Evolutionary conservation across 92 coral and sea anemone species (phyloP), one percentile per base, ranked within the genome.

Genomic region (Phenganax stokvisi): DNA sequence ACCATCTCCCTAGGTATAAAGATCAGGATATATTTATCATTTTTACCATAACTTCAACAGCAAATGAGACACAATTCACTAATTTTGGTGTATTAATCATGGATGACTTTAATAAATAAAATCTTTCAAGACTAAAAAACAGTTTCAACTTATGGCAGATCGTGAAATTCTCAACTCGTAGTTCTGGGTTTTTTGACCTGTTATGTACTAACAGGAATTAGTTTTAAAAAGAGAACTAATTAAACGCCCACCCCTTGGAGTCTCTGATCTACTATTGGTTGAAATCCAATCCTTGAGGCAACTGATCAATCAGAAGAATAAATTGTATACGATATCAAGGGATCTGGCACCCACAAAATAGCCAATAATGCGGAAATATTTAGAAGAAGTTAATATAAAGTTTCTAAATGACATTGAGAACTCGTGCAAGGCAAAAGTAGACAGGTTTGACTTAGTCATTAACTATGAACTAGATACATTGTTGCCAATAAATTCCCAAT

Each of bases 341-440:
- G 83, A 83, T 62, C 28, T 75, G 83, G 52, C 72, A 47, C 83
- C 86, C 54, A 44, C 62, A 20, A 83, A 74, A n/a, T 59, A 83
- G 2, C 68, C 61, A 20, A 61, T 80, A 76, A 83, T 83, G 83
- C 83, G 83, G 54, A 83, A 71, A 44, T 83, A 83, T 76, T 52
- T 83, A n/a, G 83, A 75, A 59, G 20, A 72, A 7, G 81, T 68
- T 29, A 28, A 71, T 15, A 68, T 81, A 53, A 67, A 56, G 13
- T 51, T 57, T 67, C 58, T 53, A 17, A 77, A 77, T 11, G 25
- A 77, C 25, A 20, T 20, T 20, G 25, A 20, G 25, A 20, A 20
- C 25, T 20, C 25, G 25, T 20, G 25, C 25, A 20, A 20, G 25
- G 25, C 25, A 20, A 20, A 20, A 20, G 25, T 20, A 20, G 25